These are phyloP conservation scores for Dicyrtomina minuta DNA, from an alignment of 2,888 invertebrate species.

Conservation along the genomic window DNA sequence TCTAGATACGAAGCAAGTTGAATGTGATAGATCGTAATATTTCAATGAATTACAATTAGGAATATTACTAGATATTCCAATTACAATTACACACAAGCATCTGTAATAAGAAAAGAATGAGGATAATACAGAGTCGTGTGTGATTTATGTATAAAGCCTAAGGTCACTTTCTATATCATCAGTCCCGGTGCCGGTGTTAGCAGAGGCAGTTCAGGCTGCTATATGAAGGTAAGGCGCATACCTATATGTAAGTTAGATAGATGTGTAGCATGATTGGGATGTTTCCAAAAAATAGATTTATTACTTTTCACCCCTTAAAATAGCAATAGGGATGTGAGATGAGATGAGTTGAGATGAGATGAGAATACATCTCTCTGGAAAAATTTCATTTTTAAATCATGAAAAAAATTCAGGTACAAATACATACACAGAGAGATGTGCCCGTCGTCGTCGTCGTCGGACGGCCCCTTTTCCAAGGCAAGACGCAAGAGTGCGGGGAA, in stretches of 20 bases:
- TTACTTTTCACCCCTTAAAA: conserved; percentile 43
- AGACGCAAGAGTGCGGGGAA: no score
- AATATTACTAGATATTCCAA: no score
- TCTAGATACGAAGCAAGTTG: no score
- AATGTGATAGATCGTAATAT: no score
- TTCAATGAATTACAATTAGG: no score
- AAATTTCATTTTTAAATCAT: conserved; percentile 7
- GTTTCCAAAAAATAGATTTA: conserved; percentile 43
- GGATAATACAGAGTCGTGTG: conserved; percentile 11
- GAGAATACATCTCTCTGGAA: conserved; percentile 23
- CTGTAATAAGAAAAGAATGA: neutral
- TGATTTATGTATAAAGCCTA: conserved; percentile 30
- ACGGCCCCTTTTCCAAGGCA: neutral
- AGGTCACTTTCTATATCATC: conserved; percentile 15
- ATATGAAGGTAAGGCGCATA: no score
- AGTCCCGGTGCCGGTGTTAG: no score
- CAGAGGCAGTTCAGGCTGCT: no score
- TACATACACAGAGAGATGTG: no score
- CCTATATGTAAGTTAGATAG: no score
- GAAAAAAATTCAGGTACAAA: neutral
- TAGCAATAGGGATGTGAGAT: conserved; percentile 12
- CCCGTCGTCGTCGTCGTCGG: neutral
- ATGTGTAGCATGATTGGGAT: conserved; percentile 41
- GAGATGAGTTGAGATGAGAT: no score
- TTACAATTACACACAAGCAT: no score